These are phyloP conservation scores for Augiades crinisus DNA, from an alignment of 2,888 invertebrate species.

Conservation along the genomic window DNA sequence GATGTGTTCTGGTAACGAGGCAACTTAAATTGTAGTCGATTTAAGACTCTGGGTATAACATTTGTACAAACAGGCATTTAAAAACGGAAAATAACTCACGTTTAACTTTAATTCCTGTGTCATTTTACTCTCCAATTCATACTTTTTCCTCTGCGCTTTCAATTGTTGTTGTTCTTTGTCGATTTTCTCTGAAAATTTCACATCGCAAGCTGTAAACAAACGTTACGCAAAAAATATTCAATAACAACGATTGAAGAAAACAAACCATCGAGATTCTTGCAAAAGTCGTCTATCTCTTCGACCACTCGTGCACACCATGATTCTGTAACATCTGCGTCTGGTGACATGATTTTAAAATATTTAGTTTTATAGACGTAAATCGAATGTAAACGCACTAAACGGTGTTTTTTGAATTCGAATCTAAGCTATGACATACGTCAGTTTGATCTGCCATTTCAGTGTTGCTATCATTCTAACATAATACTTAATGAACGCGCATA, in stretches of 20 bases:
- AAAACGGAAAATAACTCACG: too few relatives aligned
- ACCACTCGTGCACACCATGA: conserved; percentile 40
- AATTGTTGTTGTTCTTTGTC: conserved; percentile 53
- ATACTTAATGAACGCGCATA: too few relatives aligned
- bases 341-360: conserved; percentile 30
- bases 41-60: too few relatives aligned
- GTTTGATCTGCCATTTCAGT: too few relatives aligned
- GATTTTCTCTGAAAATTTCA: conserved; percentile 51
- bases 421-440: too few relatives aligned
- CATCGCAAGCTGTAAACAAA: neutral
- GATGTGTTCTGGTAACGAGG: too few relatives aligned
- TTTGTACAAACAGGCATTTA: too few relatives aligned
- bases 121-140: conserved; percentile 54
- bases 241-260: neutral
- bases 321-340: conserved; percentile 41
- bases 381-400: neutral
- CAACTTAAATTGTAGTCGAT: too few relatives aligned
- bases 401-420: neutral
- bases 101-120: conserved; percentile 56
- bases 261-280: conserved; percentile 48
- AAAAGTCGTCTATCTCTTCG: conserved; percentile 48
- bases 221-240: neutral
- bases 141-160: conserved; percentile 56
- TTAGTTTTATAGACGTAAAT: neutral
- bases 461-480: too few relatives aligned